Conservation (phyloP, 1,140 invertebrate genomes). For the Galendromus occidentalis region DNA sequence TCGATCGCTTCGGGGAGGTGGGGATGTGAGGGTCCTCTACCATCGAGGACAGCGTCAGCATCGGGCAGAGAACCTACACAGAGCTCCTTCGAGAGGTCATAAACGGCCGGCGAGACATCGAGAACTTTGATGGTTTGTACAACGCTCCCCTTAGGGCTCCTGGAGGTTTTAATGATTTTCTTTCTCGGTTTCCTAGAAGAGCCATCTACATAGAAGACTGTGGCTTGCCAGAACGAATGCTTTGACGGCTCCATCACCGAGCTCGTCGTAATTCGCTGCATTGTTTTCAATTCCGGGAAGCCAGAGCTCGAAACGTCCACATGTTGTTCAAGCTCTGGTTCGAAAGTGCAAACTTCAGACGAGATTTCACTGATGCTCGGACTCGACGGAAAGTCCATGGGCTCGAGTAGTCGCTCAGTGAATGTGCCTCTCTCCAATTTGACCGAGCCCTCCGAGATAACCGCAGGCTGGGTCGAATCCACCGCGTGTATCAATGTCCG, state of each 20-base stretch:
- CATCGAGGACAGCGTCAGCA: no score
- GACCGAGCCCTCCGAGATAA: not conserved
- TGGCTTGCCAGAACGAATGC: not conserved
- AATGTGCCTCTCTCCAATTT: not conserved
- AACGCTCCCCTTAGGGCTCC: not conserved
- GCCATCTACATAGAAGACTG: no score
- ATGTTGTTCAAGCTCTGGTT: not conserved
- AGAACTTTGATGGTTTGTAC: not conserved
- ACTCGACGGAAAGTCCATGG: not conserved
- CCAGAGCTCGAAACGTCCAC: not conserved
- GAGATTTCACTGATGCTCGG: not conserved
- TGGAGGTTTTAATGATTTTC: not conserved
- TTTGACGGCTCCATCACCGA: not conserved
- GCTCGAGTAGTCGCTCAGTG: not conserved
- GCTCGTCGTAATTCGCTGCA: not conserved
- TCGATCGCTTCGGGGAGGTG: no score
- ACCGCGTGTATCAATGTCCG: not conserved
- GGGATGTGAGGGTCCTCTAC: no score
- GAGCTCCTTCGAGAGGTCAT: no score
- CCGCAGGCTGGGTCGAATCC: not conserved
- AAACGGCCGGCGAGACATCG: not conserved
- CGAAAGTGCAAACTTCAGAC: not conserved
- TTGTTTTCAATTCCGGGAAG: not conserved
- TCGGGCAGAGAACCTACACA: no score
- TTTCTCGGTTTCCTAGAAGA: not conserved